phyloP scores from a whole-genome alignment of 2,888 invertebrate genomes.

The Pegoplata infirma region DNA sequence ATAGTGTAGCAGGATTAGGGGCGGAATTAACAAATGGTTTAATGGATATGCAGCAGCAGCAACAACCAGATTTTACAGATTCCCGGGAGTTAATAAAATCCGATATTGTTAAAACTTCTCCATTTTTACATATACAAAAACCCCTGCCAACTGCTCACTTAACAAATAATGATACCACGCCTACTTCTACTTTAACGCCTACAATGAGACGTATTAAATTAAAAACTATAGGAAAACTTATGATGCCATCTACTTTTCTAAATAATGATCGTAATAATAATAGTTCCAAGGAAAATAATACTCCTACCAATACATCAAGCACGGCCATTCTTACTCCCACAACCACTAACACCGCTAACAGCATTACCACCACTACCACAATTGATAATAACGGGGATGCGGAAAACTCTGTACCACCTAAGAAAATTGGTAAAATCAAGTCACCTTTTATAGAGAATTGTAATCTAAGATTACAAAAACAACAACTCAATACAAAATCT shows the following conservation, averaged over 20 bases:
- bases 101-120: constrained; percentile 56
- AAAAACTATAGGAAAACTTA: constrained; percentile 74
- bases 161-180: constrained; percentile 51
- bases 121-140: constrained; percentile 53
- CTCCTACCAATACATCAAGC: too few relatives aligned
- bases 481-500: constrained; percentile 63
- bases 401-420: constrained; percentile 57
- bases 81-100: constrained; percentile 41
- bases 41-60: not conserved
- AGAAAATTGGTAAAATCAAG: constrained; percentile 76
- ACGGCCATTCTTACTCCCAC: too few relatives aligned
- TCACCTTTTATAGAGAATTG: constrained; percentile 76
- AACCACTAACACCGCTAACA: not conserved
- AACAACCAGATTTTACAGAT: constrained; percentile 32
- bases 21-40: constrained; percentile 6
- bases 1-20: constrained; percentile 16
- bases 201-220: constrained; percentile 69
- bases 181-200: constrained; percentile 62
- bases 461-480: constrained; percentile 64
- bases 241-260: constrained; percentile 73
- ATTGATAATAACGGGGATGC: constrained; percentile 32
- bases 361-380: constrained; percentile 1
- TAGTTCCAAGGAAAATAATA: constrained; percentile 15
- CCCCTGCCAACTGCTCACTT: constrained; percentile 6
- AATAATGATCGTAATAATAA: constrained; percentile 67